A percentile compares a stretch with the other conserved stretches of the same genome.
phyloP scores from a whole-genome alignment of 2,113 vertebrate species.

The Ascaphus truei region DNA sequence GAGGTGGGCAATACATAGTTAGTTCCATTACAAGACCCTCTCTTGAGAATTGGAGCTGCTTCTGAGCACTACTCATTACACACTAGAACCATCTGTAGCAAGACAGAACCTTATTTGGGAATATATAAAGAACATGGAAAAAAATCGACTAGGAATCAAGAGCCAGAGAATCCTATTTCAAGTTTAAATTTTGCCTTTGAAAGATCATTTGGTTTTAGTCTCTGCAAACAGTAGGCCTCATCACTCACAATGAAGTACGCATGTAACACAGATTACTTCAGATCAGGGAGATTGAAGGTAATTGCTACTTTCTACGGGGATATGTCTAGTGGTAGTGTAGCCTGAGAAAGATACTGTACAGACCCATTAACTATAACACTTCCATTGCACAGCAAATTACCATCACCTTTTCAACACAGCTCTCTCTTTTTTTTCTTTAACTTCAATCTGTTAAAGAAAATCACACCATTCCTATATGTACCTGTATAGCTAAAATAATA shows the following conservation, averaged over 20 bases:
- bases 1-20: constrained; percentile 82
- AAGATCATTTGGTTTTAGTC: constrained; percentile 96
- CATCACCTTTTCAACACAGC: constrained; percentile 4
- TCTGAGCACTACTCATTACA: constrained; percentile 80
- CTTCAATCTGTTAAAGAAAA: neutral
- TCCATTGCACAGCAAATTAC: constrained; percentile 36
- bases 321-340: constrained; percentile 50
- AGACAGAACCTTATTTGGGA: constrained; percentile 87
- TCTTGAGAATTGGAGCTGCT: constrained; percentile 75
- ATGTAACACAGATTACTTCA: constrained; percentile 85
- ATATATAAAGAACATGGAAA: constrained; percentile 82
- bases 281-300: constrained; percentile 83
- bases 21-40: constrained; percentile 78
- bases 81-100: constrained; percentile 89
- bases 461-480: neutral
- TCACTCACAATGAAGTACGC: constrained; percentile 89
- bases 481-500: neutral
- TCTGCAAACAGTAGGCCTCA: constrained; percentile 92
- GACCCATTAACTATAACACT: constrained; percentile 47
- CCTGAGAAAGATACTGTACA: constrained; percentile 48
- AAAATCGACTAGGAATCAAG: constrained; percentile 86
- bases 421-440: neutral
- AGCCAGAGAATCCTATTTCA: constrained; percentile 93
- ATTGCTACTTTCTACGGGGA: constrained; percentile 78
- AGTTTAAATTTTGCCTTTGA: constrained; percentile 95